phyloP scores from a whole-genome alignment of 2,113 vertebrate species.

The Sander lucioperca region DNA sequence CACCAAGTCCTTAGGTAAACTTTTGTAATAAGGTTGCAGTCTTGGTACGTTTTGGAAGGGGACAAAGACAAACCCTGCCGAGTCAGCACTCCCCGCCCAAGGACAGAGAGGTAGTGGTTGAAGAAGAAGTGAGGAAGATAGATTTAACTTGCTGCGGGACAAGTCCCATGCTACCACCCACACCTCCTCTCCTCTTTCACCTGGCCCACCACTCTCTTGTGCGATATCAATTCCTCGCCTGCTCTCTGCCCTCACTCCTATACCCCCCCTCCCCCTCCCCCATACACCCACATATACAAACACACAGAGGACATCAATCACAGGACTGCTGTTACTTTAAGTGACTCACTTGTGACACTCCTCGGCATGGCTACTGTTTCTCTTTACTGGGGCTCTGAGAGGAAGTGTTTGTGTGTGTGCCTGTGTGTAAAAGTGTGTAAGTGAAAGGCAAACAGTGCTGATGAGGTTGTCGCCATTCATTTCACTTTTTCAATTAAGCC shows the following conservation, averaged over 20 bases:
- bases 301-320: constrained; percentile 63
- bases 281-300: constrained; percentile 51
- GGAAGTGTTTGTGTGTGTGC: constrained; percentile 16
- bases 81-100: constrained; percentile 75
- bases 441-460: constrained; percentile 43
- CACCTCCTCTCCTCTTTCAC: constrained; percentile 62
- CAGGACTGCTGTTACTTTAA: constrained; percentile 51
- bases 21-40: constrained; percentile 77
- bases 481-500: constrained; percentile 58
- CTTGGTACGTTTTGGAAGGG: constrained; percentile 63
- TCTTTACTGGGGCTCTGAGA: constrained; percentile 27
- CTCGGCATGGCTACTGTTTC: constrained; percentile 41
- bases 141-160: constrained; percentile 74
- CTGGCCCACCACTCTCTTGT: constrained; percentile 55
- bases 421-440: background rate
- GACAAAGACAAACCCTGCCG: constrained; percentile 71
- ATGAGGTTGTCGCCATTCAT: constrained; percentile 58
- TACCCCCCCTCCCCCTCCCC: background rate
- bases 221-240: constrained; percentile 56
- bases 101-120: constrained; percentile 67
- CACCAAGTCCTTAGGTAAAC: constrained; percentile 72
- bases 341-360: constrained; percentile 58
- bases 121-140: constrained; percentile 73
- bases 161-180: constrained; percentile 69
- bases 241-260: constrained; percentile 31